A percentile compares a stretch with the other conserved stretches of the same genome.
Conservation (phyloP, 1,140 invertebrate genomes). For the Aphelinus certus region DNA sequence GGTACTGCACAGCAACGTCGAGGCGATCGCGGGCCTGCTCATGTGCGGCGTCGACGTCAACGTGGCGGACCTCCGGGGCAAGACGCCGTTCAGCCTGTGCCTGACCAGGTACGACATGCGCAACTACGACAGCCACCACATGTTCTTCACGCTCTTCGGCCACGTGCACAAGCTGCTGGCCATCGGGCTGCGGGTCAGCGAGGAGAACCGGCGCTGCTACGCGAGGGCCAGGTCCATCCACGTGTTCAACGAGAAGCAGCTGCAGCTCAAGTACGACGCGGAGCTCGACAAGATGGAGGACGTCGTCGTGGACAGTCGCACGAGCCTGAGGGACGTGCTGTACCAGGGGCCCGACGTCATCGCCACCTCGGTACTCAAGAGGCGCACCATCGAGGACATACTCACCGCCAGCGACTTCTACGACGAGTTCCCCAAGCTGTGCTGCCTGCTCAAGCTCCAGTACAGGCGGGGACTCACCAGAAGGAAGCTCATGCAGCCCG, state of each 20-base stretch:
- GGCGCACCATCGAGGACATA: slow-evolving; percentile 19
- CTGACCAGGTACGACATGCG: slow-evolving; percentile 20
- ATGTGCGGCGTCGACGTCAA: slow-evolving; percentile 28
- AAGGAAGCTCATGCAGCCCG: slow-evolving; percentile 15
- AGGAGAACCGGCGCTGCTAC: slow-evolving; percentile 23
- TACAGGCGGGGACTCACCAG: slow-evolving; percentile 26
- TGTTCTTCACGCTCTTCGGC: slow-evolving; percentile 27
- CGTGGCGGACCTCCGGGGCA: not conserved
- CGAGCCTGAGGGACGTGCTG: not conserved
- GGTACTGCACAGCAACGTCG: slow-evolving; percentile 15
- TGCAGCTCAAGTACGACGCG: not conserved
- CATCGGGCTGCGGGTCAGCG: not conserved
- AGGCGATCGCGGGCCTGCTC: slow-evolving; percentile 21
- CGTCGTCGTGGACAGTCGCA: not conserved
- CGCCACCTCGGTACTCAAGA: slow-evolving; percentile 17
- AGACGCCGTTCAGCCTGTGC: slow-evolving; percentile 22
- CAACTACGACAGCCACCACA: slow-evolving; percentile 9
- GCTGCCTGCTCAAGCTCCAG: slow-evolving; percentile 24
- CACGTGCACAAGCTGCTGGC: slow-evolving; percentile 30
- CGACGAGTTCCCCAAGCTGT: slow-evolving; percentile 25
- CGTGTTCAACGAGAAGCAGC: slow-evolving; percentile 23
- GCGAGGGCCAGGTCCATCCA: not conserved
- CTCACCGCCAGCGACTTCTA: slow-evolving; percentile 21
- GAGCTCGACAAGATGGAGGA: slow-evolving; percentile 36
- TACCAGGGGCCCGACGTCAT: slow-evolving; percentile 12